Evolutionary conservation across 2,888 invertebrate genomes (phyloP), one percentile per base, ranked within the genome.

Genomic region (Reticulitermes lucifugus): DNA sequence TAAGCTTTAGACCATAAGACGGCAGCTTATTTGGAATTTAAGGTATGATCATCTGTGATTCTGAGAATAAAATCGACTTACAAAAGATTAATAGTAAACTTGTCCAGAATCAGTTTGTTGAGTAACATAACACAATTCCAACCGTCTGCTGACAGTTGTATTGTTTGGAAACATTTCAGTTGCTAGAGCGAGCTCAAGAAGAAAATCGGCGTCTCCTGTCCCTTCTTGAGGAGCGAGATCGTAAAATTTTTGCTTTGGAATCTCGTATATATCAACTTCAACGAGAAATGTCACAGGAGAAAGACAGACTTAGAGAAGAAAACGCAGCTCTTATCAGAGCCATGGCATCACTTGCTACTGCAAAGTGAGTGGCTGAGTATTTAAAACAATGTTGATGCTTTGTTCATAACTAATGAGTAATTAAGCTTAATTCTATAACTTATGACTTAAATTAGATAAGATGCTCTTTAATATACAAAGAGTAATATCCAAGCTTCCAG

Each of bases 161-260:
- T 51, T 51, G 14, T 55, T 55, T 55, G 55, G 55, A 73, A 25
- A 9, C 22, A 46, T 86, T 87, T 29, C 88, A 91, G 91, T 80
- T 91, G 75, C 89, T 91, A 71, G 91, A 91, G 87, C 89, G 90
- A 83, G 90, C 91, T 9, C 89, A 90, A 84, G 90, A 91, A 86
- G 91, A 91, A 85, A 91, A 91, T 85, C 88, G 90, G 35, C 89
- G 90, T 79, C 88, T 91, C 81, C 86, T 91, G 82, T 89, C 90
- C 21, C 88, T 91, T 10, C 87, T 91, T 83, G 91, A 90, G 84
- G 90, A 91, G 85, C 89, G 90, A 65, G 91, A 91, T 88, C 89
- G 89, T 84, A 90, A 90, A 87, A 91, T 91, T 86, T 89, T 89
- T 87, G 88, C 89, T 5, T 88, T 91, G 6, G 90, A 91, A 85